Evolutionary conservation across 92 coral and sea anemone species (phyloP), one percentile per base, ranked within the genome.

Genomic region (Phenganax subtilis): DNA sequence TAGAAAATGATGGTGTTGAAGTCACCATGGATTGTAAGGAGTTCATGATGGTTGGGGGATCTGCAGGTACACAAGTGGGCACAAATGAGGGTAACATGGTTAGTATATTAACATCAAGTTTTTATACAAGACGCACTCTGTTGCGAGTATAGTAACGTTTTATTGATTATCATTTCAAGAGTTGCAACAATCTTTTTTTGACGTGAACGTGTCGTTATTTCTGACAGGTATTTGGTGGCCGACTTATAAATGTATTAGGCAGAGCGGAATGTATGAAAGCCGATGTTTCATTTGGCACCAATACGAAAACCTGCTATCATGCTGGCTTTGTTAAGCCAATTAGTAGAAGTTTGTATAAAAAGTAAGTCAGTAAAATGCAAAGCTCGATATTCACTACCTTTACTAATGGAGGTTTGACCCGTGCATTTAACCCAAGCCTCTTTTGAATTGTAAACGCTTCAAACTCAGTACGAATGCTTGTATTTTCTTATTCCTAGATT

Each of bases 81-180:
- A 91, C 87, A 82, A 93, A 90, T 88, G 98, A 93, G 80, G 98
- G 98, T 44, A 86, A 75, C 61, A 90, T 93, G 98, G 98, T 93
- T 68, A 80, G 97, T 75, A 31, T 54, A 51, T 56, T 25, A 3
- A 59, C 16, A 20, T 14, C 25, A 20, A 59, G 7, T 14, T 14
- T 14, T 59, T 20, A 20, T 14, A 20, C 25, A 59, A 20, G 16
- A 20, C 25, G 25, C 25, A 7, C 65, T 14, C 25, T 59, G 25
- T 59, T 59, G 2, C 7, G 25, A 59, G 65, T 59, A 37, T 37
- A 37, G 47, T 37, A 37, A 37, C 47, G 2, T 37, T 37, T 37
- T 5, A 37, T 37, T 37, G 47, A 37, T 37, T 20, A 20, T 20
- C 25, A 20, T 20, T 20, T 20, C 25, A 20, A 20, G 25, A 20